Conservation (phyloP, 2,113 vertebrate genomes). For the Acinonyx jubatus region DNA sequence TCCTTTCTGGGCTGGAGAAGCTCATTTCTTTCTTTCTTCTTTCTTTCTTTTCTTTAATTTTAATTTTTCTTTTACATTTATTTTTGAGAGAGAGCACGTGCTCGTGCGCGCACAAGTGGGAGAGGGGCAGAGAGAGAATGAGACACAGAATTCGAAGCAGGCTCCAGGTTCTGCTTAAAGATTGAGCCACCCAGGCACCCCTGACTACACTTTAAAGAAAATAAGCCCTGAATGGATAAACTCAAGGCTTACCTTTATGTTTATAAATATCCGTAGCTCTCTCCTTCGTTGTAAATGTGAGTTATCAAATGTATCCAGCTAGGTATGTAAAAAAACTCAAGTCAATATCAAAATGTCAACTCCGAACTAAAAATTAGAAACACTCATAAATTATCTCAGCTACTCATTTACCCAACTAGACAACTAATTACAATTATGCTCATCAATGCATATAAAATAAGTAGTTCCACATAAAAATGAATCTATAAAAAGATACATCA, state of each 20-base stretch:
- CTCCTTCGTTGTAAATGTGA: constrained; percentile 23
- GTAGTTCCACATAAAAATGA: constrained; percentile 63
- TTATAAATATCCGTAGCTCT: not conserved
- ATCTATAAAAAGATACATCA: constrained; percentile 72
- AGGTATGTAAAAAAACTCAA: constrained; percentile 49
- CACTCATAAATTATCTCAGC: constrained; percentile 68
- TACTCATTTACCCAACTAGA: constrained; percentile 74
- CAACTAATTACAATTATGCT: constrained; percentile 77
- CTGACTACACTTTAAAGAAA: constrained; percentile 6
- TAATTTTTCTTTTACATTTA: too few relatives aligned
- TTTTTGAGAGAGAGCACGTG: too few relatives aligned
- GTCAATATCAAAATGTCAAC: constrained; percentile 72
- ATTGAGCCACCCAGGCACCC: too few relatives aligned
- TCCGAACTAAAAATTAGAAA: constrained; percentile 64
- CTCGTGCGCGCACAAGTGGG: too few relatives aligned
- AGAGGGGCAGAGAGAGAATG: too few relatives aligned
- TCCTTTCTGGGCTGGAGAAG: not conserved
- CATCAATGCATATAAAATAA: constrained; percentile 70
- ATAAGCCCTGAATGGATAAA: constrained; percentile 44
- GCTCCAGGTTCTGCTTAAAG: too few relatives aligned
- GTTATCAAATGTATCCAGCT: constrained; percentile 18
- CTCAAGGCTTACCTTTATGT: not conserved
- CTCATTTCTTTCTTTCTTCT: not conserved
- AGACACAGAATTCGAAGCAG: too few relatives aligned
- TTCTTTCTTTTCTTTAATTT: too few relatives aligned